A percentile compares a stretch with the other conserved stretches of the same genome.
These are phyloP conservation scores for Coelinius sp. DNA, from an alignment of 2,888 invertebrate genomes.

Conservation along the genomic window DNA sequence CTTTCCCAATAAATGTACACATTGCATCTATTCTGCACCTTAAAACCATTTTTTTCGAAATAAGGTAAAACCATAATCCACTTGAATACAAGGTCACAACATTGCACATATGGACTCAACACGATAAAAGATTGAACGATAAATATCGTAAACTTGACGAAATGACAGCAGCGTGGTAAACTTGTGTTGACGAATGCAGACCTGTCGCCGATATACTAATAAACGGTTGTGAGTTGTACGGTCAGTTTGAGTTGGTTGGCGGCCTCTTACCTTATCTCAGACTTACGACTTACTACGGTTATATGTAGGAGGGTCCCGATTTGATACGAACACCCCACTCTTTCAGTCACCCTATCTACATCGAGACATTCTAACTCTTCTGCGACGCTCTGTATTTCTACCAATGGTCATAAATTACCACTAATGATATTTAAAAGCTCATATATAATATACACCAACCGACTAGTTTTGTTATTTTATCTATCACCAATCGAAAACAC, in stretches of 20 bases:
- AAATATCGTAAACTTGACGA: not conserved
- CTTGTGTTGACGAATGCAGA: not conserved
- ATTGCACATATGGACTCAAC: not conserved
- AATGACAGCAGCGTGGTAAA: not conserved
- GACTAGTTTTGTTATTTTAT: no score
- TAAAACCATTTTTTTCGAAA: not conserved
- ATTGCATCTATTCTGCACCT: not conserved
- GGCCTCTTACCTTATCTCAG: constrained; percentile 19
- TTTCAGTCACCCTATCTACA: not conserved
- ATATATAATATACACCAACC: no score
- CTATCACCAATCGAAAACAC: no score
- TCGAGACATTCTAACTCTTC: not conserved
- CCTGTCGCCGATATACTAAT: not conserved
- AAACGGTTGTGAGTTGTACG: not conserved
- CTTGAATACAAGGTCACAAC: not conserved
- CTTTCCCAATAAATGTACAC: not conserved
- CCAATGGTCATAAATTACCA: not conserved
- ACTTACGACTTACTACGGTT: constrained; percentile 26
- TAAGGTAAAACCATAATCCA: not conserved
- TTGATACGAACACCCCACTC: constrained; percentile 16
- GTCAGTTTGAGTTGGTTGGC: not conserved
- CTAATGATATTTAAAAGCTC: not conserved
- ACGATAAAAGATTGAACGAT: not conserved
- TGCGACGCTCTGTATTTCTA: no score
- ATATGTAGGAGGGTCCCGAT: constrained; percentile 19